These are phyloP conservation scores for Drosophila atripex DNA, from an alignment of 2,888 invertebrate genomes.

Conservation along the genomic window DNA sequence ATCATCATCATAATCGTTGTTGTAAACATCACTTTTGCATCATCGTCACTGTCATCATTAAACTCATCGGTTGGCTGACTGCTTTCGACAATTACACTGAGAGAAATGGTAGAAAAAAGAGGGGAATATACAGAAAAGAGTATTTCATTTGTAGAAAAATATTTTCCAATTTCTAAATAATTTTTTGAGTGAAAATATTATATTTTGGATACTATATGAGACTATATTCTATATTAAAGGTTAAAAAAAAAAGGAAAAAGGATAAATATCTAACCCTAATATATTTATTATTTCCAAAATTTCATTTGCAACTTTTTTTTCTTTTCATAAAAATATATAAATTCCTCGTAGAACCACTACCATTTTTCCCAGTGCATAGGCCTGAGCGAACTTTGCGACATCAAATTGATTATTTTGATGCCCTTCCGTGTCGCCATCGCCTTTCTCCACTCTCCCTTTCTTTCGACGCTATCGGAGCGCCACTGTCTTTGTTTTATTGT, in stretches of 20 bases:
- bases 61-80: conserved; percentile 20
- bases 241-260: no score
- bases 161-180: no score
- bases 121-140: background rate
- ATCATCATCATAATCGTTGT: background rate
- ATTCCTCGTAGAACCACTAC: background rate
- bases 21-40: conserved; percentile 17
- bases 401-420: conserved; percentile 43
- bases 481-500: conserved; percentile 36
- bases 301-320: no score
- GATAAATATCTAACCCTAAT: no score
- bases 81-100: conserved; percentile 21
- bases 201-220: no score
- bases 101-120: background rate
- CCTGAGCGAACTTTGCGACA: conserved; percentile 38
- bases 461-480: conserved; percentile 15
- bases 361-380: conserved; percentile 7
- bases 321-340: background rate
- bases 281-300: no score
- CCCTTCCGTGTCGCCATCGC: conserved; percentile 14
- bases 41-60: conserved; percentile 15
- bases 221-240: no score
- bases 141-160: background rate
- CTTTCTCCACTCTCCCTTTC: conserved; percentile 3
- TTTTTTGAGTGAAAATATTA: no score